A percentile compares a stretch with the other conserved stretches of the same genome.
Evolutionary conservation across 2,888 invertebrate genomes (phyloP).

Genomic region (Rutpela maculata): DNA sequence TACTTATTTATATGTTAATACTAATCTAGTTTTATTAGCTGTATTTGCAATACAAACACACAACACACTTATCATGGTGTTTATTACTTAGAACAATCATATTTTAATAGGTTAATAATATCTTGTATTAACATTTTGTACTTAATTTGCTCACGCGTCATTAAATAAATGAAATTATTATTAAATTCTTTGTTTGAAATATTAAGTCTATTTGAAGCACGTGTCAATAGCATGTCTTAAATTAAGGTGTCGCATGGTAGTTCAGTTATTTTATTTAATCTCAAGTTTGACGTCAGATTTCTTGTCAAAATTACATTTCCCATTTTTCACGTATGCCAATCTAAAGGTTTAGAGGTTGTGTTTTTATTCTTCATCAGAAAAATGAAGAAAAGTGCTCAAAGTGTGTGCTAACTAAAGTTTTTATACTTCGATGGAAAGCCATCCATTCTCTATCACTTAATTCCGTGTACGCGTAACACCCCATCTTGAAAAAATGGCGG

Average conservation of each 20-base stretch:
- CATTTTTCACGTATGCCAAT: too few relatives aligned
- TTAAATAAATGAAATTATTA: background rate
- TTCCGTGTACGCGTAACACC: too few relatives aligned
- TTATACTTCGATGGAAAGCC: too few relatives aligned
- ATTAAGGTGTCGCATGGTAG: background rate
- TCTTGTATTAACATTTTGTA: background rate
- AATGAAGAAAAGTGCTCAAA: too few relatives aligned
- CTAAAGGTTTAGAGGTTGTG: too few relatives aligned
- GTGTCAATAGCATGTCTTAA: background rate
- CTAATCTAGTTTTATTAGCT: background rate
- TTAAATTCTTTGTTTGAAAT: background rate
- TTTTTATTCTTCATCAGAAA: too few relatives aligned
- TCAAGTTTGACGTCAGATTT: background rate
- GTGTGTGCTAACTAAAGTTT: too few relatives aligned
- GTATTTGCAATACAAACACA: conserved; percentile 3
- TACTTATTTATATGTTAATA: background rate
- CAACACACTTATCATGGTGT: background rate
- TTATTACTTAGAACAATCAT: background rate
- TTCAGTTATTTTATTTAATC: background rate
- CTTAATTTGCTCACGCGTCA: background rate
- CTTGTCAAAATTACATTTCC: too few relatives aligned
- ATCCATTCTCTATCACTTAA: too few relatives aligned
- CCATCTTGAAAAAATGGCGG: too few relatives aligned
- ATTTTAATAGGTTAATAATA: conserved; percentile 3
- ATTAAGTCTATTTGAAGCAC: background rate